Conservation (phyloP, 2,113 vertebrate species). For the Cichladusa arquata region DNA sequence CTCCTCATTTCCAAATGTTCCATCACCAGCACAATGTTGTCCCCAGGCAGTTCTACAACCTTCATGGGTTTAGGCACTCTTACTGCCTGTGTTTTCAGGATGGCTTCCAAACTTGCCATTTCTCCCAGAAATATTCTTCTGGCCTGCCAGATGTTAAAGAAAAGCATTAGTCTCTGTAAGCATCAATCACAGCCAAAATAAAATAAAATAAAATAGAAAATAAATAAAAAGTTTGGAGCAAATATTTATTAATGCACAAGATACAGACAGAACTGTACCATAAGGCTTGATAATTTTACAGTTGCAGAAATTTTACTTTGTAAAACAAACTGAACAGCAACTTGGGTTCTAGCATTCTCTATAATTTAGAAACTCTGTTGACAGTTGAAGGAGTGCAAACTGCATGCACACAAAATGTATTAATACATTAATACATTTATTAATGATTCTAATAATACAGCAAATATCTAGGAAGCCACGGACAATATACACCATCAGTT, state of each 20-base stretch:
- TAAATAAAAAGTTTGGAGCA: not conserved
- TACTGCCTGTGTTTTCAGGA: conserved; percentile 80
- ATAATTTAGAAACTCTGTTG: not conserved
- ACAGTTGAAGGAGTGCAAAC: not conserved
- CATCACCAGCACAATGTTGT: conserved; percentile 84
- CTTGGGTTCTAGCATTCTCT: not conserved
- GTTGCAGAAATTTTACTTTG: not conserved
- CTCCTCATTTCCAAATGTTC: conserved; percentile 89
- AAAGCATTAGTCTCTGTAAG: not conserved
- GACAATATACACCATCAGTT: not conserved
- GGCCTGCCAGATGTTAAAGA: conserved; percentile 72
- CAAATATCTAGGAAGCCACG: not conserved
- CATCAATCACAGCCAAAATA: not conserved
- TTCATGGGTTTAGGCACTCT: conserved; percentile 86
- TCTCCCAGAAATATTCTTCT: conserved; percentile 83
- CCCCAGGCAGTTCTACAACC: conserved; percentile 78
- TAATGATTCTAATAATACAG: not conserved
- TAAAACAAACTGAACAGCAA: not conserved
- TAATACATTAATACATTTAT: not conserved
- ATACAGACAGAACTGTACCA: not conserved
- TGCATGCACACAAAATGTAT: not conserved
- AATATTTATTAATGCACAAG: not conserved
- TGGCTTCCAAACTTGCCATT: conserved; percentile 84
- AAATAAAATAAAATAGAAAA: not conserved
- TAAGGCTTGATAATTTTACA: not conserved